These are phyloP conservation scores for Lasaia peninsularis DNA, from an alignment of 1,140 invertebrate species.

Conservation along the genomic window DNA sequence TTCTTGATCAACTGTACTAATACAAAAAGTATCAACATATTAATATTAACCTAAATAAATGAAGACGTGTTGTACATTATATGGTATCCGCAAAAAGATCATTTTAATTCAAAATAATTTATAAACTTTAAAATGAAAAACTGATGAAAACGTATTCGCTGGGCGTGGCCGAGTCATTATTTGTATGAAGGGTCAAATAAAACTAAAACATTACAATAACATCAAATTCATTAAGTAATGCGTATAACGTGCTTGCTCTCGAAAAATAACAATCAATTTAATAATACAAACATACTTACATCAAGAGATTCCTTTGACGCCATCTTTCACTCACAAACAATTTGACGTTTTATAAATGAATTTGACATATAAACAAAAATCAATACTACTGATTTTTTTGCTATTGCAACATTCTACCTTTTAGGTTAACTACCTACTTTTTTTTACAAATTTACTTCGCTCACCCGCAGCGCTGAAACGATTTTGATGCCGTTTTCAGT, in stretches of 20 bases:
- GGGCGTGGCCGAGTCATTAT: conserved; percentile 13
- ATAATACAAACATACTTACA: conserved; percentile 53
- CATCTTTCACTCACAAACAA: conserved; percentile 71
- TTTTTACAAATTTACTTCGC: no score
- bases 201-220: not conserved
- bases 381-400: conserved; percentile 36
- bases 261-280: conserved; percentile 14
- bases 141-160: not conserved
- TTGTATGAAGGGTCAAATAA: not conserved
- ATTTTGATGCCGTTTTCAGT: no score
- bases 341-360: conserved; percentile 41
- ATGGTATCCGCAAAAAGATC: not conserved
- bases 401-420: not conserved
- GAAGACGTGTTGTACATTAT: no score
- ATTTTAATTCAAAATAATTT: conserved; percentile 17
- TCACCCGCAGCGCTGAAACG: no score
- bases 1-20: no score
- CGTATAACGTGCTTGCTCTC: not conserved
- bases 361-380: conserved; percentile 33
- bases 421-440: no score
- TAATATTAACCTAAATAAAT: not conserved
- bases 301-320: conserved; percentile 73
- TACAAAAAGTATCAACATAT: not conserved
- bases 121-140: conserved; percentile 7
- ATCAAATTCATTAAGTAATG: not conserved